Percentiles rank a stretch among this genome's conserved stretches.
Evolutionary conservation across 2,888 invertebrate species (phyloP).

Genomic region (Craniophora ligustri): DNA sequence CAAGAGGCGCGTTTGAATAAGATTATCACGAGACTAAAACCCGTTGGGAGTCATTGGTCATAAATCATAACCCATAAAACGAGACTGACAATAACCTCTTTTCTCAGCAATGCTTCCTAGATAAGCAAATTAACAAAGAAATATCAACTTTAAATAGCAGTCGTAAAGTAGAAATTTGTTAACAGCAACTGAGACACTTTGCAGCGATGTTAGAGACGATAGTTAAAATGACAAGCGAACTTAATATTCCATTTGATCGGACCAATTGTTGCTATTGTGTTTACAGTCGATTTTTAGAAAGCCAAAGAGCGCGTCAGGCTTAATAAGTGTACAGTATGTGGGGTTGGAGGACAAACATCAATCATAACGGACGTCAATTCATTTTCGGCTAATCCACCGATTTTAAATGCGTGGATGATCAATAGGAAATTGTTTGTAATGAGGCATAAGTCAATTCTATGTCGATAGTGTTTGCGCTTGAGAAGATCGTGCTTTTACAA

Average conservation of each 20-base stretch:
- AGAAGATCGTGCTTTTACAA: constrained; percentile 41
- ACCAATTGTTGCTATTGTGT: constrained; percentile 88
- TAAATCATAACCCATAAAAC: constrained; percentile 89
- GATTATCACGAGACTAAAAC: constrained; percentile 85
- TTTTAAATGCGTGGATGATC: constrained; percentile 77
- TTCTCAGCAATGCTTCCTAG: constrained; percentile 80
- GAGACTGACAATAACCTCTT: constrained; percentile 85
- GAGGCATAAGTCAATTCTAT: constrained; percentile 58
- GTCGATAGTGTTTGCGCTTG: constrained; percentile 64
- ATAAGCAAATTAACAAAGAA: constrained; percentile 42
- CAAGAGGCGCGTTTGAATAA: constrained; percentile 84
- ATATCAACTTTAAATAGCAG: constrained; percentile 51
- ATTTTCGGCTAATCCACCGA: constrained; percentile 75
- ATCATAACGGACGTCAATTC: constrained; percentile 76
- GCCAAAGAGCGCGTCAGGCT: constrained; percentile 67
- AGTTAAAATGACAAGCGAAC: constrained; percentile 87
- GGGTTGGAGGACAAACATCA: constrained; percentile 82
- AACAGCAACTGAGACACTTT: constrained; percentile 42
- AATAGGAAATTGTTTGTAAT: constrained; percentile 74
- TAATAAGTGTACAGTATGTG: constrained; percentile 72
- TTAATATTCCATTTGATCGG: constrained; percentile 88
- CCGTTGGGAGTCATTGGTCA: constrained; percentile 88
- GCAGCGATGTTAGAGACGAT: constrained; percentile 73
- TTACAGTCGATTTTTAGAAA: constrained; percentile 83
- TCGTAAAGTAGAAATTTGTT: constrained; percentile 50